Percentiles rank a stretch among this genome's conserved stretches.
phyloP scores from a whole-genome alignment of 2,797 vertebrate genomes.

The Tokudaia tokunoshimensis region DNA sequence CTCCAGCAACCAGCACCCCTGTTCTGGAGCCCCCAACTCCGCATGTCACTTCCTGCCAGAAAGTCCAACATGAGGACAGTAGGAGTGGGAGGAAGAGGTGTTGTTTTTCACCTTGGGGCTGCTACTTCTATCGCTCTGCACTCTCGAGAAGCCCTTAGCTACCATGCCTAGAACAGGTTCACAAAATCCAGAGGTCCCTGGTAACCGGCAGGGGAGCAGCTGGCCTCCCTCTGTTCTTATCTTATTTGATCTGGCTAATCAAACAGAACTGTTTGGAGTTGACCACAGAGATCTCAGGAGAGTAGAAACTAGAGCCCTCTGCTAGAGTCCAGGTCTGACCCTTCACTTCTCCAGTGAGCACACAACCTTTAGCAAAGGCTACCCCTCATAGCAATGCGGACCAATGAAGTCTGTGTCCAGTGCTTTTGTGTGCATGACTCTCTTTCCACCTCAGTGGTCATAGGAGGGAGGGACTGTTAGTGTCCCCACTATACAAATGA shows the following conservation, averaged over 20 bases:
- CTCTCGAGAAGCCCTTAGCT: conserved; percentile 62
- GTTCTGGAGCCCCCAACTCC: not conserved
- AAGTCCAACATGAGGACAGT: not conserved
- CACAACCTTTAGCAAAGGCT: not conserved
- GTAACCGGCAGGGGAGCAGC: conserved; percentile 55
- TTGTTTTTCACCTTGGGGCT: not conserved
- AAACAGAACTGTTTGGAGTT: conserved; percentile 51
- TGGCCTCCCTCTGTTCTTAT: conserved; percentile 46
- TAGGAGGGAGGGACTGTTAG: not conserved
- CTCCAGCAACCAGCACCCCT: not conserved
- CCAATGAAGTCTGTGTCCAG: not conserved
- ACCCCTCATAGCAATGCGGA: accelerated
- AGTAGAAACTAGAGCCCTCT: not conserved
- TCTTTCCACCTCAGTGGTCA: not conserved
- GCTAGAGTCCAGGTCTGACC: not conserved
- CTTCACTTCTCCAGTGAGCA: not conserved
- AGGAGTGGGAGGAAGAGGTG: not conserved
- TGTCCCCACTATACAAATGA: not conserved
- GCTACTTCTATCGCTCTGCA: not conserved
- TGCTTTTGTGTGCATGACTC: not conserved
- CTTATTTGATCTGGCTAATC: conserved; percentile 64
- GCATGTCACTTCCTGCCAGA: not conserved
- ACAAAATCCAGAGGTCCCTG: conserved; percentile 54
- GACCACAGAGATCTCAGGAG: not conserved
- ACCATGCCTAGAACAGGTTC: conserved; percentile 47